phyloP scores from a whole-genome alignment of 2,888 invertebrate species.

The Drosophila macrothrix region DNA sequence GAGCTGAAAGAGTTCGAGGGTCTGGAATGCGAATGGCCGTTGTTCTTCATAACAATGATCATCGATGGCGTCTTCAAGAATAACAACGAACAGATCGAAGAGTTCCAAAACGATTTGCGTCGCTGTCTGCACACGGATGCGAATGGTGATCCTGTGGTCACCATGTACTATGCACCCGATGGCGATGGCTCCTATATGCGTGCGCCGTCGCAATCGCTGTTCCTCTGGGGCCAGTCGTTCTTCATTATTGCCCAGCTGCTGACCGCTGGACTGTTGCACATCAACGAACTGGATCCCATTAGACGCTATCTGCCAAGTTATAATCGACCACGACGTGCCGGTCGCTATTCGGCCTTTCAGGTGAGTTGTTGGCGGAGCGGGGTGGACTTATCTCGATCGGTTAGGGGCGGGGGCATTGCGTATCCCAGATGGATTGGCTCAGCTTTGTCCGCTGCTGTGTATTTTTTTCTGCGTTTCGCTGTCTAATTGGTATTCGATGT shows the following conservation, averaged over 20 bases:
- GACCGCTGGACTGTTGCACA: slow-evolving; percentile 94
- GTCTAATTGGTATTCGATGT: slow-evolving; percentile 61
- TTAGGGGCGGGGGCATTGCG: not conserved
- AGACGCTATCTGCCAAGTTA: slow-evolving; percentile 97
- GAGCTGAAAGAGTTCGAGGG: slow-evolving; percentile 98
- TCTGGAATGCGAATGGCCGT: slow-evolving; percentile 98
- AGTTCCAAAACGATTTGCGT: slow-evolving; percentile 94
- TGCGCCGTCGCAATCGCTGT: slow-evolving; percentile 87
- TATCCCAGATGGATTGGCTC: slow-evolving; percentile 6
- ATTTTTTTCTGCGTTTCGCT: slow-evolving; percentile 50
- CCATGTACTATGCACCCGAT: slow-evolving; percentile 91
- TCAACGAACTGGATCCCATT: slow-evolving; percentile 98
- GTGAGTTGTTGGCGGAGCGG: slow-evolving; percentile 85
- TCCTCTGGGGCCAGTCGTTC: slow-evolving; percentile 98
- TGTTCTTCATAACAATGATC: slow-evolving; percentile 97
- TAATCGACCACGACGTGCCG: slow-evolving; percentile 95
- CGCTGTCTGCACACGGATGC: slow-evolving; percentile 92
- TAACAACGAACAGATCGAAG: slow-evolving; percentile 94
- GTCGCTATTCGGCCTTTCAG: slow-evolving; percentile 99
- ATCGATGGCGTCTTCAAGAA: slow-evolving; percentile 97
- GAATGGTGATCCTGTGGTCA: slow-evolving; percentile 95
- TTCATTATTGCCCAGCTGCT: slow-evolving; percentile 97
- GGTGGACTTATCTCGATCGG: not conserved
- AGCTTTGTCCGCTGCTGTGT: slow-evolving; percentile 58
- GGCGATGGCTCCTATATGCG: slow-evolving; percentile 84